Base-by-base conservation (phyloP, 2,113 vertebrate species). In the Saguinus imperator region DNA sequence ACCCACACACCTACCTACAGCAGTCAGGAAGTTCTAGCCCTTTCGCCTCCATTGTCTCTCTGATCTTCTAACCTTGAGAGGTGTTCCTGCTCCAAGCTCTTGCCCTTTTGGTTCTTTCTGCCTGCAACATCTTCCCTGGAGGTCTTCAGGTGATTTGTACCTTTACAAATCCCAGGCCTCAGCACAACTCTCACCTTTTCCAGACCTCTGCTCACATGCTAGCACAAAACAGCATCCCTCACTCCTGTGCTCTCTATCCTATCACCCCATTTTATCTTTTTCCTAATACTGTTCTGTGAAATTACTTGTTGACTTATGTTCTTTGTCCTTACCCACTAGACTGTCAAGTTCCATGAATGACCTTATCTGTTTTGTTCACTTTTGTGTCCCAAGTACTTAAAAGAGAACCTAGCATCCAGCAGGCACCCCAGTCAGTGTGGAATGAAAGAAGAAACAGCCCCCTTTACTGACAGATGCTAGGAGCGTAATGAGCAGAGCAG, bases 191-290 rank as follows among this genome's bases (percentile, higher is more conserved):
- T 32, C 6, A 18, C 18, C 55, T 87, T 35, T 75, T 66, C 21
- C 29, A 25, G 27, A 57, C 23, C 48, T 43, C 25, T 40, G 18
- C 58, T 82, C 66, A 4, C 3, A 27, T 5, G 58, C 9, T 17
- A 57, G 68, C 23, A 81, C 55, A 79, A 52, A 52, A 18, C 20
- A 40, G 1, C 1, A 2, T 23, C n/a, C 29, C n/a, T 85, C 27
- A 21, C 21, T 64, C 35, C 8, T 37, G 13, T 6, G 1, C 0
- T 43, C 37, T 82, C 11, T 32, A 6, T 70, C 7, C 0, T 27
- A 29, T 55, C n/a, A 17, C 20, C 2, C 8, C n/a, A 52, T 2
- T 80, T 81, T n/a, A 18, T 55, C 25, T 87, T 35, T 45, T 76
- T 68, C 37, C 55, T 70, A 85, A 37, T 1, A 18, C 7, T 21